Conservation (phyloP, 2,888 invertebrate genomes). For the Hedychridium roseum region DNA sequence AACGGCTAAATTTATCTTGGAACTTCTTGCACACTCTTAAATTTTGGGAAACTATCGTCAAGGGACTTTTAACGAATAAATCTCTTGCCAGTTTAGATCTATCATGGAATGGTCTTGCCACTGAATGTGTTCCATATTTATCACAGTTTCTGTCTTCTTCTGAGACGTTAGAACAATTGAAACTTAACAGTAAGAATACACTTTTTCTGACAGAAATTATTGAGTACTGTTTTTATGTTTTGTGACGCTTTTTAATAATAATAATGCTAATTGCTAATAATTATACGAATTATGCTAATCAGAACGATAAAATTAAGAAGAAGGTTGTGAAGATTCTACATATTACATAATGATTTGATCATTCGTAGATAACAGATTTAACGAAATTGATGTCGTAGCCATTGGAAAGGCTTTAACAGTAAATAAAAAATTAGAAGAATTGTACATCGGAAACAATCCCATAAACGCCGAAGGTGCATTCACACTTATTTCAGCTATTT, state of each 20-base stretch:
- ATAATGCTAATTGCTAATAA: neutral
- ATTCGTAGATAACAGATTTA: constrained; percentile 48
- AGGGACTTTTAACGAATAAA: constrained; percentile 54
- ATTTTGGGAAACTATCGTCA: constrained; percentile 59
- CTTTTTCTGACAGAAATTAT: neutral
- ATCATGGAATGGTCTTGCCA: constrained; percentile 65
- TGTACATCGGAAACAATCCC: constrained; percentile 67
- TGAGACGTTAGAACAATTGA: constrained; percentile 34
- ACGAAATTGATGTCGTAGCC: constrained; percentile 46
- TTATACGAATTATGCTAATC: too few species aligned
- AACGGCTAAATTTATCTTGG: constrained; percentile 66
- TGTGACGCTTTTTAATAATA: neutral
- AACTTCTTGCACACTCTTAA: constrained; percentile 64
- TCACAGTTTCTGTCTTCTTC: constrained; percentile 33
- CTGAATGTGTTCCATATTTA: constrained; percentile 39
- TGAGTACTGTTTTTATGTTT: neutral
- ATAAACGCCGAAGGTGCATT: constrained; percentile 63
- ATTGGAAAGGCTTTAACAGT: constrained; percentile 63
- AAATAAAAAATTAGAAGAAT: constrained; percentile 60
- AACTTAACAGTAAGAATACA: constrained; percentile 45
- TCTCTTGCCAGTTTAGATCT: constrained; percentile 59
- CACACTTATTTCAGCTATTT: constrained; percentile 60
- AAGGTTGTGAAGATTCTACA: neutral
- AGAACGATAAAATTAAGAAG: neutral
- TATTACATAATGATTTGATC: neutral